phyloP scores from a whole-genome alignment of 2,888 invertebrate species.

The Petrophora chlorosata region DNA sequence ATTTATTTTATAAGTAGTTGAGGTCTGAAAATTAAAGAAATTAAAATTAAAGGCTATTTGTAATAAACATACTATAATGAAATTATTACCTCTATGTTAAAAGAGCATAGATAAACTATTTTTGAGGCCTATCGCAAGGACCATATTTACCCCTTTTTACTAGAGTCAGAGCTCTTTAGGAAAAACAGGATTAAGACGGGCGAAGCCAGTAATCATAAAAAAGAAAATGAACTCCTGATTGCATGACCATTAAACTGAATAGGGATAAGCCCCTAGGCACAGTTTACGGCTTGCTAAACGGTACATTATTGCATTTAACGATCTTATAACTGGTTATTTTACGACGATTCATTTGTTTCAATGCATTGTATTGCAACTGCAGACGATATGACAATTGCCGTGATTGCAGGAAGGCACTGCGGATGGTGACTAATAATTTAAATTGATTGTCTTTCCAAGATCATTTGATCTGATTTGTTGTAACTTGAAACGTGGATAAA shows the following conservation, averaged over 20 bases:
- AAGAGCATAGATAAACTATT: too few relatives aligned
- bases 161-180: too few relatives aligned
- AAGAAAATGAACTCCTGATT: conserved; percentile 6
- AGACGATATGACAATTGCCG: conserved; percentile 53
- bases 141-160: too few relatives aligned
- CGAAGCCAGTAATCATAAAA: not conserved
- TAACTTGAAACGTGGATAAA: conserved; percentile 13
- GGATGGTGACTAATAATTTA: conserved; percentile 42
- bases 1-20: too few relatives aligned
- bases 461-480: conserved; percentile 45
- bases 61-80: too few relatives aligned
- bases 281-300: conserved; percentile 47
- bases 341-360: conserved; percentile 81
- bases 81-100: too few relatives aligned
- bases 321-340: conserved; percentile 67
- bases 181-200: too few relatives aligned
- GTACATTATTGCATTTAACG: conserved; percentile 67
- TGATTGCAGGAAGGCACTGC: conserved; percentile 57
- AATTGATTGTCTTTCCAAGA: too few relatives aligned
- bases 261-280: conserved; percentile 17
- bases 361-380: too few relatives aligned
- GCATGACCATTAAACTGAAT: conserved; percentile 24
- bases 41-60: too few relatives aligned
- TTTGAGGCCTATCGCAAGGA: too few relatives aligned
- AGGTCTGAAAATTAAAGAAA: too few relatives aligned